phyloP scores from a whole-genome alignment of 2,888 invertebrate species.

The Dryobotodes eremita region DNA sequence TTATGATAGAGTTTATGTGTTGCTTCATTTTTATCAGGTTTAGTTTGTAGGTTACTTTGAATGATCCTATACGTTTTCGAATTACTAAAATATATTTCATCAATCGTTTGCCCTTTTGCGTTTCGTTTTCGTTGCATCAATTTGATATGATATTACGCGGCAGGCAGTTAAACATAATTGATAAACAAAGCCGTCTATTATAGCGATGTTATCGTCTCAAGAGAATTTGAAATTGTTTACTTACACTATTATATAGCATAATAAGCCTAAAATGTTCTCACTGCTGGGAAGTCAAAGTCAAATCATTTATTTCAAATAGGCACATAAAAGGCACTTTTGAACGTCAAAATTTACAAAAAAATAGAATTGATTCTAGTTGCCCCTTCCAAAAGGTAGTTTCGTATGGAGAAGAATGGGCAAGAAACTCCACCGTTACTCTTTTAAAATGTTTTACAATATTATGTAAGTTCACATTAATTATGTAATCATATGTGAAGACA shows the following conservation, averaged over 20 bases:
- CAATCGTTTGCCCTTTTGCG: neutral
- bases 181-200: neutral
- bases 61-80: neutral
- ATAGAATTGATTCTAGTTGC: too few relatives aligned
- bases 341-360: too few relatives aligned
- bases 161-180: neutral
- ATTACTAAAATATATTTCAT: constrained; percentile 1
- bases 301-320: too few relatives aligned
- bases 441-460: too few relatives aligned
- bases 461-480: too few relatives aligned
- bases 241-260: neutral
- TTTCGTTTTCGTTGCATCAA: neutral
- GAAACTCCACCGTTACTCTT: too few relatives aligned
- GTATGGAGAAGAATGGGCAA: too few relatives aligned
- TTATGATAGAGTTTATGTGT: constrained; percentile 43
- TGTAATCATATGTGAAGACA: too few relatives aligned
- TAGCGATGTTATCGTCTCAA: neutral
- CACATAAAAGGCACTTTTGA: too few relatives aligned
- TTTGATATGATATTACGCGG: neutral
- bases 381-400: too few relatives aligned
- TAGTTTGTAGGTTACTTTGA: neutral
- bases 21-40: constrained; percentile 32
- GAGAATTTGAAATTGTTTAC: neutral
- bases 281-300: too few relatives aligned
- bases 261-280: too few relatives aligned